These are phyloP conservation scores for Calyptomena viridis DNA, from an alignment of 2,113 vertebrate genomes.

Conservation along the genomic window DNA sequence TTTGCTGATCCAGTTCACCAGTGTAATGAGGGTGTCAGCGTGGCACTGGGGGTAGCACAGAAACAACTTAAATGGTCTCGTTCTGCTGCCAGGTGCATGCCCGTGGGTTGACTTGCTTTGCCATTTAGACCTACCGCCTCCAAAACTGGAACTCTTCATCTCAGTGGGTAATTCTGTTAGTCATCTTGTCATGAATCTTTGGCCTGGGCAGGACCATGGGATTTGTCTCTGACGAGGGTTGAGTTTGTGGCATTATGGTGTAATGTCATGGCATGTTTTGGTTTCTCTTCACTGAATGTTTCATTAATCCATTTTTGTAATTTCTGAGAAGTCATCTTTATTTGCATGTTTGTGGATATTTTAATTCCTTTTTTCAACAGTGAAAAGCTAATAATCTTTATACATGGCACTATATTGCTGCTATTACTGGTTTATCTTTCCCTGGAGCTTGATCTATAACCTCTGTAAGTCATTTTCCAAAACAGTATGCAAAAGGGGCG, in stretches of 20 bases:
- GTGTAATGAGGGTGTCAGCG: not conserved
- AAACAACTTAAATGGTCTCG: not conserved
- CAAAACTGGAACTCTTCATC: accelerated
- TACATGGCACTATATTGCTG: not conserved
- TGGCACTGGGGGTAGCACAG: not conserved
- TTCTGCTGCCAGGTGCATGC: not conserved
- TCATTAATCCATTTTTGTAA: not conserved
- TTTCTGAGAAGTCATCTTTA: not conserved
- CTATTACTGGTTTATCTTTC: not conserved
- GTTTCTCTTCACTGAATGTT: not conserved
- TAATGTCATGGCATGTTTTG: not conserved
- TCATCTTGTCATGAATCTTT: not conserved
- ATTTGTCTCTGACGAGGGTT: not conserved
- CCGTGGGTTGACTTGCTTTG: not conserved
- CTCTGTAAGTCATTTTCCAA: not conserved
- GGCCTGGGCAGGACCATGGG: not conserved
- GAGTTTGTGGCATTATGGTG: not conserved
- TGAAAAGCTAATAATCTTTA: not conserved
- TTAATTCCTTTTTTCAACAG: not conserved
- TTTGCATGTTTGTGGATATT: not conserved
- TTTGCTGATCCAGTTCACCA: conserved; percentile 2
- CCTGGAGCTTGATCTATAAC: not conserved
- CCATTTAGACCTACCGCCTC: not conserved
- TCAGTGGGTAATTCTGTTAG: not conserved
- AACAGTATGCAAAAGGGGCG: not conserved